Base-by-base conservation (phyloP, 2,888 invertebrate genomes). In the Dimorphilus gyrociliatus region DNA sequence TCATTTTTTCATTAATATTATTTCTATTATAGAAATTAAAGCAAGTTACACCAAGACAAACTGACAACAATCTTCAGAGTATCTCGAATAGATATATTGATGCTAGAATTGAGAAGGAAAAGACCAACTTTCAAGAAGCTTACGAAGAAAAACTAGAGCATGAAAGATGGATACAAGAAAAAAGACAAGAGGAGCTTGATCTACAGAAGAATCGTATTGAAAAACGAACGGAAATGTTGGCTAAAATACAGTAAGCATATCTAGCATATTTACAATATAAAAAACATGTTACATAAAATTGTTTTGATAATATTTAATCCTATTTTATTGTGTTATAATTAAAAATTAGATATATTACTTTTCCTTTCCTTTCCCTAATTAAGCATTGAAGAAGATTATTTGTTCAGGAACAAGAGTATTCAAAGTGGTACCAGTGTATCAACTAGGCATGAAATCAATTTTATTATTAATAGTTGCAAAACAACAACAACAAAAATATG, bases 41-140 rank as follows among this genome's bases (percentile, higher is more conserved):
- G 37, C 54, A 54, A 39, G 38, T 48, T 16, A 60, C 56, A n/a
- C 59, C 60, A n/a, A 41, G 60, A 17, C 60, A 60, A 41, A 51
- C 55, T 4, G 59, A 61, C 35, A 36, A 58, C 18, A 53, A 59
- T 35, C 42, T 61, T 10, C 49, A 55, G 16, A 47, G 49, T 5
- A 44, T 61, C 12, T 45, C 51, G 3, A 38, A 39, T 4, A 45
- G 47, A 19, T 60, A 56, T 35, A 58, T 59, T 30, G 48, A 57
- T 35, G 53, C 58, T 32, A 56, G 54, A 35, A 47, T 53, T n/a
- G 40, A 46, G 27, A 48, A 55, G 50, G 59, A 60, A 38, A 44
- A 51, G 30, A 47, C 43, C 4, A 55, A 56, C 4, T 57, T 60
- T 37, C 46, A 45, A 30, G 49, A 56, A 23, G 39, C 55, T 19